Base-by-base conservation (phyloP, 2,797 vertebrate genomes). In the Austrolebias charrua region DNA sequence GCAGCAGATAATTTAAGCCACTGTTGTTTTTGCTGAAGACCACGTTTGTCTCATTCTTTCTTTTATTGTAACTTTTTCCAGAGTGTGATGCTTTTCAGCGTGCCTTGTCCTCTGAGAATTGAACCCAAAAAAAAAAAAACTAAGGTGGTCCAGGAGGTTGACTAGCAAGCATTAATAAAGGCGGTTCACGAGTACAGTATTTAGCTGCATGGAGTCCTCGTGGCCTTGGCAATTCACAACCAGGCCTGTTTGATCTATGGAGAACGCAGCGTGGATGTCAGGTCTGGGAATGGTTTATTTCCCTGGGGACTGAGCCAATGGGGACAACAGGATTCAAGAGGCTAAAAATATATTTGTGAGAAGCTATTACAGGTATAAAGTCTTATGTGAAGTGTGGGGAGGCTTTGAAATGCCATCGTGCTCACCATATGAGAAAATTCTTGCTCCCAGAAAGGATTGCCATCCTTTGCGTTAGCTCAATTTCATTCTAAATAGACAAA, bases 271-370 rank as follows among this genome's bases (percentile, higher is more conserved):
- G 54, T 62, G 65, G 78, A 84, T 90, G 89, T 92, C 90, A 86
- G 86, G 79, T 29, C 73, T 12, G 64, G 86, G 80, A 70, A 80
- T 66, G 65, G 50, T 80, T 24, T 89, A 91, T 92, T 90, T 91
- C 90, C 88, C 88, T 15, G 3, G 84, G 82, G 89, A 83, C 28
- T 60, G 50, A 60, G 75, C 77, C 74, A 73, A 73, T 75, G 62
- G 80, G 79, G 78, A 90, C 72, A 64, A 81, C 80, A 69, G 76
- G 84, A 89, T 86, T 78, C 76, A 79, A 74, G 57, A 74, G 71
- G 81, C 87, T 91, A 91, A 92, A 92, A 91, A 91, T 91, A 89
- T 79, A 81, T 85, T 74, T 75, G 65, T 61, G 66, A 75, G 72
- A 81, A 72, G 84, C 63, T 81, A 88, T 89, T 85, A 82, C 77